These are phyloP conservation scores for Ptyas mucosa DNA, from an alignment of 2,113 vertebrate species.

Conservation along the genomic window DNA sequence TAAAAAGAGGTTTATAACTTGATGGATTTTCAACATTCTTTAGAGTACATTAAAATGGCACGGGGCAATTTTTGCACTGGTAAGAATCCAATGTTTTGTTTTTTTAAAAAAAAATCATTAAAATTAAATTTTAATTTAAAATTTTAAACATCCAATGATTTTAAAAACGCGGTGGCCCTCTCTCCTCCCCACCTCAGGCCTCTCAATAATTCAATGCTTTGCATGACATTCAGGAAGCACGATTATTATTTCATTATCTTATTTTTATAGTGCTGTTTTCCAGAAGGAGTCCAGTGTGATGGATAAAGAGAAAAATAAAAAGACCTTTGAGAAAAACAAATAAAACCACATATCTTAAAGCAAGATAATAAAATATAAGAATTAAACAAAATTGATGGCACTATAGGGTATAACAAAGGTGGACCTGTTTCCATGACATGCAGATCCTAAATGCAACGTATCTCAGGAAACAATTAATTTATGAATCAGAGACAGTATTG, in stretches of 20 bases:
- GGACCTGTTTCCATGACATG: not conserved
- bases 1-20: conserved; percentile 49
- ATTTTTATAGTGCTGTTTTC: not conserved
- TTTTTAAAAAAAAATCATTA: not conserved
- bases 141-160: not conserved
- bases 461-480: not conserved
- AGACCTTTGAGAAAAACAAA: not conserved
- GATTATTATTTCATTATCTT: not conserved
- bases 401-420: no score
- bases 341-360: not conserved
- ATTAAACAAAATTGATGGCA: not conserved
- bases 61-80: not conserved
- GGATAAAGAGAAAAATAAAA: not conserved
- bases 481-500: not conserved
- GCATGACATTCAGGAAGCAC: not conserved
- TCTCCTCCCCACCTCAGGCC: not conserved
- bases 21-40: conserved; percentile 32
- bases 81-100: not conserved
- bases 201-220: not conserved
- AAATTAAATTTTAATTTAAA: not conserved
- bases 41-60: conserved; percentile 18
- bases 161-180: not conserved
- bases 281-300: not conserved
- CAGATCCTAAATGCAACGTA: not conserved
- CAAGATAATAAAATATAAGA: not conserved